Base-by-base conservation (phyloP, 2,888 invertebrate genomes). In the Tetragnatha montana region DNA sequence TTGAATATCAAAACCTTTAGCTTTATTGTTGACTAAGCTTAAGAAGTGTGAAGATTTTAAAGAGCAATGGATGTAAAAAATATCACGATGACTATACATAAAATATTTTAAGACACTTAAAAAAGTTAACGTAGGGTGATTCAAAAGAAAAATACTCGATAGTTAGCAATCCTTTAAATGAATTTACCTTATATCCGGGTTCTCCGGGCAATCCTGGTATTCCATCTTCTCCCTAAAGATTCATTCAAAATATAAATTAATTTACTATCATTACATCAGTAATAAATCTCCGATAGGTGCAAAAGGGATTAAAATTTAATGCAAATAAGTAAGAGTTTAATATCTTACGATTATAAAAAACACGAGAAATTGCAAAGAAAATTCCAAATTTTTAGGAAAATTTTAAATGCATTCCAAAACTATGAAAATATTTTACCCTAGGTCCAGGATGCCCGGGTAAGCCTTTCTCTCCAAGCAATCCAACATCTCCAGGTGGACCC, bases 151-250 rank as follows among this genome's bases (percentile, higher is more conserved):
- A n/a, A n/a, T n/a, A n/a, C n/a, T n/a, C n/a, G n/a, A 19, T 49
- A 78, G n/a, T 14, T 17, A 1, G 12, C n/a, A 19, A 60, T 22
- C 17, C n/a, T 6, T 12, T 1, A 19, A 47, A 19, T 47, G 35
- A 79, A 68, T 8, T 47, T 91, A 91, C 91, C 85, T 91, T 91
- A 68, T 73, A 90, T 74, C 92, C 92, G 10, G 91, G 50, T 35
- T 92, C 92, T 81, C 93, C 93, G 14, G 92, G 91, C 19, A 92
- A 90, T 74, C 93, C 93, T 19, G 93, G 93, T 91, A 93, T 91
- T 60, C 93, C 93, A 69, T 91, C 91, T 76, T 91, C 92, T 92
- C 47, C 91, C 91, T 91, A 74, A 35, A 35, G 35, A 35, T 35
- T 35, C 4, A 35, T 35, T 35, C 35, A 35, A 35, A 35, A 35